A percentile compares a stretch with the other conserved stretches of the same genome.
phyloP scores from a whole-genome alignment of 2,888 invertebrate genomes.

The Branchellion lobata region DNA sequence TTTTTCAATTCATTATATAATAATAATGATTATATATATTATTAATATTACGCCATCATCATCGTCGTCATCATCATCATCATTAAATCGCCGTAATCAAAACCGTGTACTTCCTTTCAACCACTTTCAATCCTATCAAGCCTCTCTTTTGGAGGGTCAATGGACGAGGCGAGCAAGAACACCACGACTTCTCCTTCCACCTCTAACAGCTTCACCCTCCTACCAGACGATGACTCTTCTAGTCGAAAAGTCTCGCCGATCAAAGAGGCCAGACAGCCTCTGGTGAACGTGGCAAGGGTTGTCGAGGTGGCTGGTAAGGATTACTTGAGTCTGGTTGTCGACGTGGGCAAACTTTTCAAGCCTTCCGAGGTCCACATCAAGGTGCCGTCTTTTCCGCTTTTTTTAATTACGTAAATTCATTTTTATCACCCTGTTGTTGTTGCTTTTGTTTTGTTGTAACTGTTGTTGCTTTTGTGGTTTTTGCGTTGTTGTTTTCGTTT shows the following conservation, averaged over 20 bases:
- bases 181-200: no score
- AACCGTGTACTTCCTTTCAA: no score
- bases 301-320: conserved; percentile 26
- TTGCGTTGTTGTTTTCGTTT: neutral
- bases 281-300: conserved; percentile 18
- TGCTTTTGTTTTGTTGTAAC: neutral
- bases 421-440: neutral
- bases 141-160: no score
- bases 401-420: neutral
- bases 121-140: no score
- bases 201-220: no score
- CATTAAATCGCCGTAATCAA: no score
- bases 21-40: no score
- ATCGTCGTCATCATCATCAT: no score
- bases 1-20: no score
- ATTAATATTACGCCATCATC: no score
- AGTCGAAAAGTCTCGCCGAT: neutral
- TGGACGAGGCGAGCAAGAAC: no score
- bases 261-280: neutral
- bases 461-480: neutral
- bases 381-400: no score
- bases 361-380: conserved; percentile 40
- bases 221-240: neutral
- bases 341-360: conserved; percentile 42
- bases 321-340: conserved; percentile 29